These are phyloP conservation scores for Elephas maximus DNA, from an alignment of 2,113 vertebrate species.

Conservation along the genomic window DNA sequence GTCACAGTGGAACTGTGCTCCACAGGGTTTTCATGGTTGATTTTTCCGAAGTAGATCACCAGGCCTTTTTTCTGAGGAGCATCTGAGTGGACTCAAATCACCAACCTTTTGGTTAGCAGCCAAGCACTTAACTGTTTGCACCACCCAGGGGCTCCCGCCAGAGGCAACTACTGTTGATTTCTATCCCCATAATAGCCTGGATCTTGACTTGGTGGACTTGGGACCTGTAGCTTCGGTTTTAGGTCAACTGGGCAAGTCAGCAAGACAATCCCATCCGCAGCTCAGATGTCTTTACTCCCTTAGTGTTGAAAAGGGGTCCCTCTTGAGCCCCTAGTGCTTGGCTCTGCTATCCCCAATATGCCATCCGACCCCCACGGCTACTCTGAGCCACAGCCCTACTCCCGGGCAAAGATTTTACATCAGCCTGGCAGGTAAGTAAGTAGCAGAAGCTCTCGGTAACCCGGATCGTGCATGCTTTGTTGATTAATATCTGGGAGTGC, in stretches of 20 bases:
- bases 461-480: constrained; percentile 73
- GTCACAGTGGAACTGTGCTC: not conserved
- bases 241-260: not conserved
- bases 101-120: not conserved
- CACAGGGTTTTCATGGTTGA: not conserved
- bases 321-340: not conserved
- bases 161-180: not conserved
- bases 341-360: not conserved
- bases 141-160: not conserved
- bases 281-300: not conserved
- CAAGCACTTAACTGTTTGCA: too few relatives aligned
- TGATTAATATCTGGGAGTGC: constrained; percentile 60
- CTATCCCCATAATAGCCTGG: not conserved
- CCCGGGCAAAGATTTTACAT: constrained; percentile 53
- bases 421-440: constrained; percentile 83
- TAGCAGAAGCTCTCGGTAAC: not conserved
- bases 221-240: not conserved
- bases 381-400: constrained; percentile 39
- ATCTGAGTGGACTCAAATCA: not conserved
- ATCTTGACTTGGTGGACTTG: not conserved
- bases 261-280: constrained; percentile 12
- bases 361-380: constrained; percentile 39
- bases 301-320: not conserved
- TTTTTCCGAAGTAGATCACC: not conserved
- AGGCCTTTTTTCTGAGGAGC: not conserved